Evolutionary conservation across 1,140 invertebrate genomes (phyloP).

Genomic region (Bombus breviceps): DNA sequence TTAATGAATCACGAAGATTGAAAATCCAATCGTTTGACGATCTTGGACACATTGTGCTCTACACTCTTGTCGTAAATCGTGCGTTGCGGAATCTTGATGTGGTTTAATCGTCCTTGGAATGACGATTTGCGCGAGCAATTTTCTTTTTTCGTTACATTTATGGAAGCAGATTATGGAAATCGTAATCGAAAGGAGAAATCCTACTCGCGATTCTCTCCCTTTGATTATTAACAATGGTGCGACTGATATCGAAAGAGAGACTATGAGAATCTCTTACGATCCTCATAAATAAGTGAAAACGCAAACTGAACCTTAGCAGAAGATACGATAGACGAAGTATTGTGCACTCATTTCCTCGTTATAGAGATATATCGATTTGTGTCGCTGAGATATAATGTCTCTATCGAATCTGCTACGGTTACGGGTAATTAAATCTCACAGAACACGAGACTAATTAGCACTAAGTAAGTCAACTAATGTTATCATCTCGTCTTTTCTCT

Average conservation of each 20-base stretch:
- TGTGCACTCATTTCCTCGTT: background rate
- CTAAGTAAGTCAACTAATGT: background rate
- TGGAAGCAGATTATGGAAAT: background rate
- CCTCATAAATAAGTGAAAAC: conserved; percentile 17
- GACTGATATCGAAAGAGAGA: background rate
- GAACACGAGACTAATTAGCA: background rate
- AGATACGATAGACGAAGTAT: background rate
- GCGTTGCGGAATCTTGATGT: background rate
- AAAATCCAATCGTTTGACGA: background rate
- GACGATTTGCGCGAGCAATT: background rate
- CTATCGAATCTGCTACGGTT: background rate
- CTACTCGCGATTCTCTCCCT: background rate
- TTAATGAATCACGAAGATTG: background rate
- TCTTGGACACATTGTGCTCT: background rate
- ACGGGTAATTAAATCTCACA: conserved; percentile 7
- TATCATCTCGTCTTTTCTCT: background rate
- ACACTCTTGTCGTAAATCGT: background rate
- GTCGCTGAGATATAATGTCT: background rate
- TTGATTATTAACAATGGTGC: background rate
- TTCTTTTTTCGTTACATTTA: background rate
- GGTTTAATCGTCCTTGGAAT: conserved; percentile 10
- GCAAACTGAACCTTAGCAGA: background rate
- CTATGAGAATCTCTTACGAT: background rate
- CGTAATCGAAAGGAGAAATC: background rate
- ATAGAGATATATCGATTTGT: background rate